A percentile compares a stretch with the other conserved stretches of the same genome.
Conservation (phyloP, 2,113 vertebrate species). For the Triplophysa rosa region DNA sequence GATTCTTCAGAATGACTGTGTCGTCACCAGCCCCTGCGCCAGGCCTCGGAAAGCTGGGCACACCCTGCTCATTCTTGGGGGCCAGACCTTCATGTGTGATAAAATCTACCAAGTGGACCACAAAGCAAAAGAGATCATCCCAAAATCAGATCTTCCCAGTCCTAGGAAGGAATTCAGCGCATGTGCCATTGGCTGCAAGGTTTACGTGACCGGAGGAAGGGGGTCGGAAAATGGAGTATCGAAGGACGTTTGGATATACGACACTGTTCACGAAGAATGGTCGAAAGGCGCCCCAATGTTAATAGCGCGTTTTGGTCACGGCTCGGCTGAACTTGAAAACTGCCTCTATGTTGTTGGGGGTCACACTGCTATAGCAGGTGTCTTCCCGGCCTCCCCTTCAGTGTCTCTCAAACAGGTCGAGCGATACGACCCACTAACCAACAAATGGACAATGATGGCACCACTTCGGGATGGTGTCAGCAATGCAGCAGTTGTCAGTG, state of each 20-base stretch:
- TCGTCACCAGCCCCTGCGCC: conserved; percentile 88
- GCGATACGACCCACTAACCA: conserved; percentile 82
- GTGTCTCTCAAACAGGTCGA: conserved; percentile 94
- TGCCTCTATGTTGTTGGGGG: conserved; percentile 91
- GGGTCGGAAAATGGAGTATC: conserved; percentile 94
- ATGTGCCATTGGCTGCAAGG: conserved; percentile 92
- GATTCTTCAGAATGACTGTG: conserved; percentile 86
- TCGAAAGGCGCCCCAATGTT: conserved; percentile 93
- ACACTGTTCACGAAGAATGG: conserved; percentile 91
- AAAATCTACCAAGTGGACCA: conserved; percentile 96
- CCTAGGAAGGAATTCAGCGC: conserved; percentile 95
- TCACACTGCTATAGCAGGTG: conserved; percentile 87
- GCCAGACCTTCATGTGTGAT: conserved; percentile 97
- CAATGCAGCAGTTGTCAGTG: conserved; percentile 91
- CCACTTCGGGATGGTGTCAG: conserved; percentile 89
- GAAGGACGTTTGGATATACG: conserved; percentile 95
- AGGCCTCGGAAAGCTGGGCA: conserved; percentile 91
- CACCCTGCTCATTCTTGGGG: conserved; percentile 89
- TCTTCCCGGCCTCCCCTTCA: conserved; percentile 89
- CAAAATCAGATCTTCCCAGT: conserved; percentile 89
- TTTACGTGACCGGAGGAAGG: conserved; percentile 89
- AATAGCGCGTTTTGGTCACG: conserved; percentile 91
- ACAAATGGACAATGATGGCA: conserved; percentile 94
- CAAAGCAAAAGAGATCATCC: conserved; percentile 93
- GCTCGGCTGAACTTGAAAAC: conserved; percentile 89